Percentiles rank a stretch among this genome's conserved stretches.
phyloP scores from a whole-genome alignment of 2,113 vertebrate species.

The Phalacrocorax brasilianus region DNA sequence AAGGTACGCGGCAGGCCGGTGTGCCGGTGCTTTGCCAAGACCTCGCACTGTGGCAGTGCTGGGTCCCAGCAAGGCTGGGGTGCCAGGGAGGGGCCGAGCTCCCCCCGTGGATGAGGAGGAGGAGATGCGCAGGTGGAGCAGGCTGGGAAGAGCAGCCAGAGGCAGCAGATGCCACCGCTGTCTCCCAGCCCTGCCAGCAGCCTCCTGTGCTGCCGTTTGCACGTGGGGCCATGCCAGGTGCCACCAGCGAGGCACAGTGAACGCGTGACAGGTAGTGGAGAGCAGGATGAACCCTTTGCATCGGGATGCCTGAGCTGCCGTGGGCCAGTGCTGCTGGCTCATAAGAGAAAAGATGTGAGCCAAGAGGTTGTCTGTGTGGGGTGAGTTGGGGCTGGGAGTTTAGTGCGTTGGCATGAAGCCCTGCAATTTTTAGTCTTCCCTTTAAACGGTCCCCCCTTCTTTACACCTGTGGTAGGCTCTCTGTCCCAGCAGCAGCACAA shows the following conservation, averaged over 20 bases:
- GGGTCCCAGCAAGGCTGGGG: no score
- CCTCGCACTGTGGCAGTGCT: rapidly evolving
- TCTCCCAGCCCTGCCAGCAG: not conserved
- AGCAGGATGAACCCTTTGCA: not conserved
- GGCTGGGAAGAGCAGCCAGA: not conserved
- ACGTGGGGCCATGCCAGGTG: not conserved
- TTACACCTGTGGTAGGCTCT: not conserved
- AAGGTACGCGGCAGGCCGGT: not conserved
- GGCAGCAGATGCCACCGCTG: rapidly evolving
- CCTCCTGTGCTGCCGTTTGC: rapidly evolving
- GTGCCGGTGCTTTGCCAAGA: not conserved
- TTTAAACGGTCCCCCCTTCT: not conserved
- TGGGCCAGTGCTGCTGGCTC: not conserved
- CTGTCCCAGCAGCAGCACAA: rapidly evolving
- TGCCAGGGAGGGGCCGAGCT: not conserved
- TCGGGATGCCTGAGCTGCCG: not conserved
- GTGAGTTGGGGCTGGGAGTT: not conserved
- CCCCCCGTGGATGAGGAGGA: rapidly evolving
- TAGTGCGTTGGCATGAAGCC: not conserved
- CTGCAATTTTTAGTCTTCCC: not conserved
- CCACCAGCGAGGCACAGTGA: rapidly evolving
- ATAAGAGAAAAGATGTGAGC: not conserved
- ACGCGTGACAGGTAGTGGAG: rapidly evolving
- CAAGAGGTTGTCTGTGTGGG: no score
- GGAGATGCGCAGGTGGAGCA: not conserved